Percentiles rank a stretch among this genome's conserved stretches.
These are phyloP conservation scores for Mixornis gularis DNA, from an alignment of 2,113 vertebrate species.

Conservation along the genomic window DNA sequence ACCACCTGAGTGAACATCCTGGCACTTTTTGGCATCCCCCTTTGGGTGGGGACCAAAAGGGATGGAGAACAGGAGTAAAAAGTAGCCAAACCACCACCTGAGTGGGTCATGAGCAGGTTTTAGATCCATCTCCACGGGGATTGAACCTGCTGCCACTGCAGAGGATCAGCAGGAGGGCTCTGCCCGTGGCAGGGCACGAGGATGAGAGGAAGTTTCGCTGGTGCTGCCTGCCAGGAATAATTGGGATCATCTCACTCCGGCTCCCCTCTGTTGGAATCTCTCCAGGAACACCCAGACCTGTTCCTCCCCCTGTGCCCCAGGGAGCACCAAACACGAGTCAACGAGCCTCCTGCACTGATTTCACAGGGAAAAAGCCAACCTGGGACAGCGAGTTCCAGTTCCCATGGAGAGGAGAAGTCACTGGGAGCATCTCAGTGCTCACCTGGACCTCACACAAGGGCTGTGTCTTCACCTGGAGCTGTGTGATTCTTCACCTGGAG, in stretches of 20 bases:
- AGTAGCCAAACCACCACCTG: background rate
- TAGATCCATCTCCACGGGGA: background rate
- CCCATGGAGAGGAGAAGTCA: accelerated
- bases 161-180: background rate
- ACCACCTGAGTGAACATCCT: no score
- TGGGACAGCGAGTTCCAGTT: background rate
- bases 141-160: background rate
- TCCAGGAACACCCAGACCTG: background rate
- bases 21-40: background rate
- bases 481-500: background rate
- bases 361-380: background rate
- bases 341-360: accelerated
- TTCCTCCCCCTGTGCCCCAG: background rate
- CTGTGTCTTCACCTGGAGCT: background rate
- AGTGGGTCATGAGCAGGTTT: accelerated
- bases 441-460: background rate
- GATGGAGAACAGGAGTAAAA: background rate
- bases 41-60: no score
- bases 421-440: background rate
- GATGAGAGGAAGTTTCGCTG: background rate
- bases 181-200: background rate
- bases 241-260: background rate
- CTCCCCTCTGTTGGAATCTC: background rate
- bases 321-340: background rate
- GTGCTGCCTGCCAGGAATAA: background rate